Percentiles rank a stretch among this genome's conserved stretches.
phyloP scores from a whole-genome alignment of 1,140 invertebrate genomes.

The Brachionus asplanchnoidis region DNA sequence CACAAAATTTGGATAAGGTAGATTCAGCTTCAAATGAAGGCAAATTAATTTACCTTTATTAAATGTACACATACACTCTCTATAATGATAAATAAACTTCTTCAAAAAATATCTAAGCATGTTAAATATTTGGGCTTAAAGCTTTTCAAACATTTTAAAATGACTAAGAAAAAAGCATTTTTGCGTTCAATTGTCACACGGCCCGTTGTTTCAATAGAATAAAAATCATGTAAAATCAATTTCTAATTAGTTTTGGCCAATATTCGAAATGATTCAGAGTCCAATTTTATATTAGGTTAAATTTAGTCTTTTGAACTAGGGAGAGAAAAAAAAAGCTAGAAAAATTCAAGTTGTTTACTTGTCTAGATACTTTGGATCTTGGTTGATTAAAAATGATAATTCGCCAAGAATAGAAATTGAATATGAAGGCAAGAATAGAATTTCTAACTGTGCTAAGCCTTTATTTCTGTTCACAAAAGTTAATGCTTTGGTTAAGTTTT shows the following conservation, averaged over 20 bases:
- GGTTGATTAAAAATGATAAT: constrained; percentile 26
- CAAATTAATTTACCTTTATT: constrained; percentile 19
- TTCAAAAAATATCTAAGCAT: constrained; percentile 11
- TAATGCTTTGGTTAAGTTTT: background rate
- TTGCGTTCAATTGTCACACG: background rate
- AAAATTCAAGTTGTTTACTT: constrained; percentile 17
- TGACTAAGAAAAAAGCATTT: background rate
- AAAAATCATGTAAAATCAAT: constrained; percentile 25
- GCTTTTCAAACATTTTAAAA: background rate
- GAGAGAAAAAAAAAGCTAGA: background rate
- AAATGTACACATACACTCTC: background rate
- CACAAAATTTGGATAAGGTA: constrained; percentile 18
- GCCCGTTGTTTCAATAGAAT: background rate
- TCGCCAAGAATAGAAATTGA: constrained; percentile 6
- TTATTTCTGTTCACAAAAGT: constrained; percentile 3
- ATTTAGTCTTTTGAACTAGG: background rate
- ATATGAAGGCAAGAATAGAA: background rate
- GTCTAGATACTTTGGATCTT: background rate
- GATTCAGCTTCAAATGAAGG: constrained; percentile 9
- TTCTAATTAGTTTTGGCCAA: background rate
- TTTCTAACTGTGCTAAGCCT: constrained; percentile 35
- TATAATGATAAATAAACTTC: constrained; percentile 36
- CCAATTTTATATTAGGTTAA: background rate
- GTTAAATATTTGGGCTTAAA: constrained; percentile 14
- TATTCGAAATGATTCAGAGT: background rate